Evolutionary conservation across 2,888 invertebrate species (phyloP), one percentile per base, ranked within the genome.

Genomic region (Blera fallax): DNA sequence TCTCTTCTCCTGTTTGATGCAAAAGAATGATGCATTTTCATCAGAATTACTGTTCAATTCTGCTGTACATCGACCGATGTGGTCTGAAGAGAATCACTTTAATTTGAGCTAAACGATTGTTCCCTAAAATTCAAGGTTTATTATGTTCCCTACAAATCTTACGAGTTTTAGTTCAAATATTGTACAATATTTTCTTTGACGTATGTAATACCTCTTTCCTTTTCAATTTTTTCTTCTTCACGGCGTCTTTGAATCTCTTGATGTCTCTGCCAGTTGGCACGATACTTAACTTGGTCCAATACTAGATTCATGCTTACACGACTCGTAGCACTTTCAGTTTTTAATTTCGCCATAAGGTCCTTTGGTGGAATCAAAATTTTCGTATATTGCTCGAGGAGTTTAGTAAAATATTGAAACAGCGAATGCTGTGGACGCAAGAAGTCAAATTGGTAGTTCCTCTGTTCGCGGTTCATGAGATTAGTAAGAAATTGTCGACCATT

Each of bases 381-480:
- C 0, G 99, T 99, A 90, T 99, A 99, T 92, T 99, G 99, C 90
- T 99, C 99, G 56, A 99, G 94, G 0, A 99, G 94, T 89, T 99
- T 97, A 0, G 99, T 99, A 91, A 99, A 99, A 92, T 99, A 99
- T 90, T 97, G 98, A 91, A 99, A 99, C 10, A 99, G 94, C 0
- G 98, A 98, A 93, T 99, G 99, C 90, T 99, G 99, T 0, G 99
- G 99, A 2, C 99, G 95, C 3, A 99, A 93, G 91, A 99, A 99
- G 92, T 99, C 99, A 93, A 99, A 99, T 92, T 99, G 99, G 89
- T 97, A 99, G 91, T 99, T 99, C 2, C 99, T 94, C 90, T 98
- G 98, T 90, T 99, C 99, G 18, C 98, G 95, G 91, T 98, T 99
- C 99, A 99, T 99, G 14, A 99, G 93, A 90, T 98, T 98, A 0